phyloP scores from a whole-genome alignment of 2,888 invertebrate genomes.

The Gerris lacustris region DNA sequence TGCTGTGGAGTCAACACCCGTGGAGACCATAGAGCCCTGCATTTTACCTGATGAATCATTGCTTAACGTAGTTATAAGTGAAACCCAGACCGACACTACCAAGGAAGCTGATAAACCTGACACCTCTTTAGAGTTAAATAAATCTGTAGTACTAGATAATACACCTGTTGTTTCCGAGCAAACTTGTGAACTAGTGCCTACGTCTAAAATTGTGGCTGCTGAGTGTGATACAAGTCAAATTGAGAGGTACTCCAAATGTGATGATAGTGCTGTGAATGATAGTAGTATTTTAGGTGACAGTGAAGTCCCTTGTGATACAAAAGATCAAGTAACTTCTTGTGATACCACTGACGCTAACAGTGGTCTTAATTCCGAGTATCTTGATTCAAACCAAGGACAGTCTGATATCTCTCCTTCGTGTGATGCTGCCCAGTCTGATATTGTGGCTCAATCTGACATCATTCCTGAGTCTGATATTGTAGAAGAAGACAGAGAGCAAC shows the following conservation, averaged over 20 bases:
- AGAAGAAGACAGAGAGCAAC: background rate
- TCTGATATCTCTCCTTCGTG: background rate
- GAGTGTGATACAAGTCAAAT: background rate
- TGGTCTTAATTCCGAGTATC: background rate
- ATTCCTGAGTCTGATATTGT: background rate
- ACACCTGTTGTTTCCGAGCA: background rate
- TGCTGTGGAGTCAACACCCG: background rate
- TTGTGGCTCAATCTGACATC: background rate
- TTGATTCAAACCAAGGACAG: background rate
- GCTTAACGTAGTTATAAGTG: background rate
- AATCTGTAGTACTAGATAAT: background rate
- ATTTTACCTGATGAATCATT: conserved; percentile 1
- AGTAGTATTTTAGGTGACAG: background rate
- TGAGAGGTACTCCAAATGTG: background rate
- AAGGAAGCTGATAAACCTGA: background rate
- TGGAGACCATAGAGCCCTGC: background rate
- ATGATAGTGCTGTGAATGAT: background rate
- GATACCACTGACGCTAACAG: background rate
- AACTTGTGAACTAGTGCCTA: background rate
- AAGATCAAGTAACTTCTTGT: background rate
- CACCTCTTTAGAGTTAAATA: background rate
- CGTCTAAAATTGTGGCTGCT: background rate
- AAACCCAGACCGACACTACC: background rate
- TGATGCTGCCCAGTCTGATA: background rate
- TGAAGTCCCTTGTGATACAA: background rate